Percentiles rank a stretch among this genome's conserved stretches.
Conservation (phyloP, 1,140 invertebrate genomes). For the Ips typographus region DNA sequence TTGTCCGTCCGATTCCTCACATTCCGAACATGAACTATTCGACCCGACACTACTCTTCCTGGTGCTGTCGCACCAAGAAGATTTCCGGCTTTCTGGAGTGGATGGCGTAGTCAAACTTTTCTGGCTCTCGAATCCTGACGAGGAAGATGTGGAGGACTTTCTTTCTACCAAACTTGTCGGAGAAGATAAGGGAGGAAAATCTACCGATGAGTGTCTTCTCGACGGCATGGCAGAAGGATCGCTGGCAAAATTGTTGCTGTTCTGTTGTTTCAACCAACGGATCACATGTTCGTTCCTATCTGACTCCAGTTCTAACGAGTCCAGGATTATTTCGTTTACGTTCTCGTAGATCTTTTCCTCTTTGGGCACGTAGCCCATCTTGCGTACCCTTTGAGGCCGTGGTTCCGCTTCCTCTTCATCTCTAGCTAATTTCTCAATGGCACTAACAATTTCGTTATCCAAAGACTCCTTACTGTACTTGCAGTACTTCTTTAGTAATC, state of each 20-base stretch:
- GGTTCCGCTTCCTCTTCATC: constrained; percentile 27
- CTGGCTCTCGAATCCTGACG: constrained; percentile 45
- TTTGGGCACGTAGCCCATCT: constrained; percentile 47
- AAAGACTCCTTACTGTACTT: constrained; percentile 49
- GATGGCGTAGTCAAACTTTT: constrained; percentile 46
- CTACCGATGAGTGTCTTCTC: constrained; percentile 38
- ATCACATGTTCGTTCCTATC: constrained; percentile 51
- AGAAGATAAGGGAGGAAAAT: constrained; percentile 37
- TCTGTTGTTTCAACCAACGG: constrained; percentile 51
- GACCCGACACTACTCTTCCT: constrained; percentile 59
- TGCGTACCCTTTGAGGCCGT: constrained; percentile 40
- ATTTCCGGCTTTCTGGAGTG: constrained; percentile 44
- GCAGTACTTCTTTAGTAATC: constrained; percentile 50
- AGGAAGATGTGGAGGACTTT: constrained; percentile 39
- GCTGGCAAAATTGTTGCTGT: constrained; percentile 36
- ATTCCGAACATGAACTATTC: constrained; percentile 59
- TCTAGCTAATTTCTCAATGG: constrained; percentile 45
- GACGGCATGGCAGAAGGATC: constrained; percentile 29
- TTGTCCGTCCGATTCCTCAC: constrained; percentile 54
- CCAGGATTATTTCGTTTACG: constrained; percentile 37
- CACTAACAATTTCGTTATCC: constrained; percentile 48
- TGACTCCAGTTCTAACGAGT: constrained; percentile 40
- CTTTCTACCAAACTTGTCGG: constrained; percentile 42
- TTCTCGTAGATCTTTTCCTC: constrained; percentile 51
- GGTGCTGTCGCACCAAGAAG: constrained; percentile 41